Base-by-base conservation (phyloP, 2,888 invertebrate species). In the Eristalinus aeneus region DNA sequence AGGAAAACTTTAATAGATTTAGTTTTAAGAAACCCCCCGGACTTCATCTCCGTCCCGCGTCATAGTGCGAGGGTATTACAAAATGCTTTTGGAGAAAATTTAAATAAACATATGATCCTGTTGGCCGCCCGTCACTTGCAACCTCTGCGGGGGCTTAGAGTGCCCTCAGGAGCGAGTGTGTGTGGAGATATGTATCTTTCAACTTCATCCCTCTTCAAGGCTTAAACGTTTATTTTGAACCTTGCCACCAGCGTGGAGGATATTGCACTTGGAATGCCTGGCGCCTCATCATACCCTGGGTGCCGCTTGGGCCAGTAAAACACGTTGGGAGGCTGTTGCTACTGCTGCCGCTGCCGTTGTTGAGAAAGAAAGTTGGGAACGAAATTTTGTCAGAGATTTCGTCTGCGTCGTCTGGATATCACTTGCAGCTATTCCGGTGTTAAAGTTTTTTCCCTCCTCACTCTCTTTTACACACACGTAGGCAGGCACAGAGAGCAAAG, bases 371-470 rank as follows among this genome's bases (percentile, higher is more conserved):
- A 84, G 74, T 84, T 84, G 60, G 73, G 77, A 86, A 86, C 86
- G 69, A 82, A 46, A 81, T 64, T 86, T 86, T 86, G 86, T 82
- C 86, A 82, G 86, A 82, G 86, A 86, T 82, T 86, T 77, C 81
- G 86, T 84, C 84, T 84, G 71, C 76, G 84, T 84, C 84, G 84
- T 86, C 86, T 86, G 86, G 86, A 77, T 86, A 82, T 86, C 86
- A 86, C 86, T 86, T 86, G 86, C 86, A 86, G 86, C 86, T 46
- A 74, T 86, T 86, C 81, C 81, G 81, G 81, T 56, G 82, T 56
- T 77, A 78, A 86, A 78, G 60, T 86, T 86, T 78, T 63, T 12
- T 36, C 54, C 46, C 11, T 12, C 23, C 39, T 2, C 53, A 23
- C 27, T n/a, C 39, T 56, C 54, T n/a, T 9, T 32, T 27, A n/a